These are phyloP conservation scores for Trinorchestia longiramus DNA, from an alignment of 1,140 invertebrate species.

Conservation along the genomic window DNA sequence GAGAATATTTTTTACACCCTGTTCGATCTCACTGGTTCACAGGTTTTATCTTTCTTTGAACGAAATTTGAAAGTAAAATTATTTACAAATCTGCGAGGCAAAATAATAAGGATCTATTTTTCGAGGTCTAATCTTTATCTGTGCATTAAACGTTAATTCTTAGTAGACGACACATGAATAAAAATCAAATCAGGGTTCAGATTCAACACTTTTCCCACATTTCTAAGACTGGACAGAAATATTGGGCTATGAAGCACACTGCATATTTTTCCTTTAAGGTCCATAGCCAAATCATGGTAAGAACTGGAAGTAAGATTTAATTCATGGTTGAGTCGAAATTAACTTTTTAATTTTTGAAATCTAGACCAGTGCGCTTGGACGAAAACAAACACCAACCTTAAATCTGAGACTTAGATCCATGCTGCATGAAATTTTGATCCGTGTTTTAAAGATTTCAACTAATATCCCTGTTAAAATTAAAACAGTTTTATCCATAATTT, in stretches of 20 bases:
- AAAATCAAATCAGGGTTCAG: not conserved
- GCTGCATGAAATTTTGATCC: too few relatives aligned
- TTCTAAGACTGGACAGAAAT: not conserved
- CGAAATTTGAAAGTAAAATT: not conserved
- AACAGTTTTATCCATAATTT: not conserved
- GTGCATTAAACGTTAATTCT: not conserved
- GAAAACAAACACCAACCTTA: too few relatives aligned
- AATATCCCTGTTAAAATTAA: too few relatives aligned
- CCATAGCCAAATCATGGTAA: not conserved
- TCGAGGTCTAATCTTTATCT: not conserved
- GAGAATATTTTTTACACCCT: not conserved
- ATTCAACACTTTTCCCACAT: not conserved
- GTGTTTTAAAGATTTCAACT: too few relatives aligned
- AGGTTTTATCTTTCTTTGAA: not conserved
- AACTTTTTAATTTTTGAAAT: too few relatives aligned
- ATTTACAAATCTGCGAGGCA: not conserved
- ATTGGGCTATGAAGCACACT: not conserved
- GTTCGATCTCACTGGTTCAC: not conserved
- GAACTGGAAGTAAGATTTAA: not conserved
- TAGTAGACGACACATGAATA: not conserved
- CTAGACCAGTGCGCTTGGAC: too few relatives aligned
- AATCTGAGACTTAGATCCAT: too few relatives aligned
- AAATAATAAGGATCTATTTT: not conserved
- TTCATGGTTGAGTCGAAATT: too few relatives aligned
- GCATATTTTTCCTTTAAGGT: not conserved